A percentile compares a stretch with the other conserved stretches of the same genome.
phyloP scores from a whole-genome alignment of 2,888 invertebrate genomes.

The Spilarctia lutea region DNA sequence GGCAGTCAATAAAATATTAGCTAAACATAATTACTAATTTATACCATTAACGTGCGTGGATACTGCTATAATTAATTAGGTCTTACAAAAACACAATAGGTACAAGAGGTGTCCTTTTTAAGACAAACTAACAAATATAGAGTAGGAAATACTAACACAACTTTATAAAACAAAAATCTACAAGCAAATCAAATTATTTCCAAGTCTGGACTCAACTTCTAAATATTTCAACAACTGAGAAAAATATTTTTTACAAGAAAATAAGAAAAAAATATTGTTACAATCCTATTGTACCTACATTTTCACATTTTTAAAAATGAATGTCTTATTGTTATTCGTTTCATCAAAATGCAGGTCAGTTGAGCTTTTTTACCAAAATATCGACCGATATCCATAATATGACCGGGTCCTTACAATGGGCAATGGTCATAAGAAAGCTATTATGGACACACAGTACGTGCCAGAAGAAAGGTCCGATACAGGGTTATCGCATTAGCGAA shows the following conservation, averaged over 20 bases:
- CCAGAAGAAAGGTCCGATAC: slow-evolving; percentile 36
- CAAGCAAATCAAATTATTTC: too few relatives aligned
- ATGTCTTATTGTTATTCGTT: neutral
- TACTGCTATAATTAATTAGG: too few relatives aligned
- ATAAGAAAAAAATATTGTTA: neutral
- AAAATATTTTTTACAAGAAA: neutral
- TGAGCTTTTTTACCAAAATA: slow-evolving; percentile 1
- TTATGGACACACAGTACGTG: slow-evolving; percentile 26
- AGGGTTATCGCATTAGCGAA: slow-evolving; percentile 53
- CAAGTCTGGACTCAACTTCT: too few relatives aligned
- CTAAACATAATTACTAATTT: too few relatives aligned
- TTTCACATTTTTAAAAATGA: neutral
- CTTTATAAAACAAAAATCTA: too few relatives aligned
- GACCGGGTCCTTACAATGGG: slow-evolving; percentile 2
- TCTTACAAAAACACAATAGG: too few relatives aligned
- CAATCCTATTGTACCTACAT: neutral
- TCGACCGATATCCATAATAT: slow-evolving; percentile 7
- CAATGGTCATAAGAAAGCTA: slow-evolving; percentile 38
- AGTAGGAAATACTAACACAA: too few relatives aligned
- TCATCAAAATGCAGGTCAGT: slow-evolving; percentile 10
- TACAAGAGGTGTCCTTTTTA: too few relatives aligned
- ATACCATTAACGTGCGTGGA: too few relatives aligned
- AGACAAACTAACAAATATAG: too few relatives aligned
- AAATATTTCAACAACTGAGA: too few relatives aligned
- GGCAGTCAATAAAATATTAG: too few relatives aligned